Evolutionary conservation across 2,113 vertebrate species (phyloP).

Genomic region (Ginglymostoma cirratum): DNA sequence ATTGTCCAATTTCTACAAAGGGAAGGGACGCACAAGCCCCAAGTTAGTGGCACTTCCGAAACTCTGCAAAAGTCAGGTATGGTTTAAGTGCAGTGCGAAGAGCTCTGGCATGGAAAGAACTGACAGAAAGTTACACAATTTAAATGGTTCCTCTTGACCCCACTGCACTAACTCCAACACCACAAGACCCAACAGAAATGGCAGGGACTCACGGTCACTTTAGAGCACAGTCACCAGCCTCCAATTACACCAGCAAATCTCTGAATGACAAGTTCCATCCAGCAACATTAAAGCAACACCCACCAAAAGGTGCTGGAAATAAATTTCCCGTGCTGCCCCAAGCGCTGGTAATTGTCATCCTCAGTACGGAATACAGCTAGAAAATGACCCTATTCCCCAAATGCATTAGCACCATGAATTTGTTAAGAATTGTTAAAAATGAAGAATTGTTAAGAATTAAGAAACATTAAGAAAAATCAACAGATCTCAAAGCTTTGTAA

Average conservation of each 20-base stretch:
- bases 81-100: not conserved
- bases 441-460: too few relatives aligned
- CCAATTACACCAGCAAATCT: not conserved
- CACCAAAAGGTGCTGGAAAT: not conserved
- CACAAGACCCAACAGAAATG: not conserved
- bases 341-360: not conserved
- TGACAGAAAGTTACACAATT: not conserved
- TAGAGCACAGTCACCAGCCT: not conserved
- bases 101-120: not conserved
- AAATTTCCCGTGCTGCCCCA: not conserved
- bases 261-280: not conserved
- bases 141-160: not conserved
- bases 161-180: not conserved
- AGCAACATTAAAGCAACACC: not conserved
- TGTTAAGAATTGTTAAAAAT: too few relatives aligned
- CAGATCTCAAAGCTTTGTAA: not conserved
- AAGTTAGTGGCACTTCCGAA: not conserved
- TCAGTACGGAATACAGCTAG: not conserved
- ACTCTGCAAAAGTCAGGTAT: not conserved
- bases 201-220: not conserved
- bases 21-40: not conserved
- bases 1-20: not conserved
- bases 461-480: too few relatives aligned
- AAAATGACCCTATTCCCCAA: not conserved
- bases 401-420: not conserved